Conservation (phyloP, 2,888 invertebrate genomes). For the Danaus chrysippus region DNA sequence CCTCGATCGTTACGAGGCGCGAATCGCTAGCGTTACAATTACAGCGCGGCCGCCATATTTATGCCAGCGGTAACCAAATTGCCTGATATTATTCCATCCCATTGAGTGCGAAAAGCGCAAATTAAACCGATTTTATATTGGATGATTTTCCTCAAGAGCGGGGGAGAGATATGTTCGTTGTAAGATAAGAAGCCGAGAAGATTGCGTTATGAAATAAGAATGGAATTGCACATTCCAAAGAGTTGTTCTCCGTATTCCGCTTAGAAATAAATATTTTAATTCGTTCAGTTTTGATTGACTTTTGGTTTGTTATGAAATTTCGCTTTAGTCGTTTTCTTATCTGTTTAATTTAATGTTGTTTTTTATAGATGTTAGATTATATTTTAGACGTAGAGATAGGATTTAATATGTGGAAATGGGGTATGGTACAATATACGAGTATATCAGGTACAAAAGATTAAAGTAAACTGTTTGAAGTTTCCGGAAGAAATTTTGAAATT, state of each 20-base stretch:
- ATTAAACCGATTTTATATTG: constrained; percentile 80
- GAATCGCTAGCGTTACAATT: constrained; percentile 78
- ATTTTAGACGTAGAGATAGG: no score
- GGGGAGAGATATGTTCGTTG: constrained; percentile 75
- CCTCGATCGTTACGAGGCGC: constrained; percentile 76
- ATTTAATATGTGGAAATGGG: no score
- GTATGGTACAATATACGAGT: no score
- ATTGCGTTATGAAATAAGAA: constrained; percentile 79
- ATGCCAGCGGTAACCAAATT: constrained; percentile 79
- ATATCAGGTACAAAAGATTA: no score
- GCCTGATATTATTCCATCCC: constrained; percentile 80
- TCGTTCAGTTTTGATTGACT: constrained; percentile 38
- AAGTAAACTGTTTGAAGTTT: no score
- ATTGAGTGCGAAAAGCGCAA: constrained; percentile 80
- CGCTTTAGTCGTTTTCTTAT: constrained; percentile 6
- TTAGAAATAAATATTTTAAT: constrained; percentile 58
- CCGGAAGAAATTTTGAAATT: no score
- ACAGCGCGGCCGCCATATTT: constrained; percentile 76
- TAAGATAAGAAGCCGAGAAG: constrained; percentile 74
- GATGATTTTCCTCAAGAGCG: constrained; percentile 75
- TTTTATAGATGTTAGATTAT: no score
- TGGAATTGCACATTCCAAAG: constrained; percentile 71
- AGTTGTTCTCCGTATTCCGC: constrained; percentile 56
- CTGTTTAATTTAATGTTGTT: constrained; percentile 9
- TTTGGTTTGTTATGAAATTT: constrained; percentile 21